Percentiles rank a stretch among this genome's conserved stretches.
Evolutionary conservation across 2,888 invertebrate species (phyloP).

Genomic region (Heliconius sara): DNA sequence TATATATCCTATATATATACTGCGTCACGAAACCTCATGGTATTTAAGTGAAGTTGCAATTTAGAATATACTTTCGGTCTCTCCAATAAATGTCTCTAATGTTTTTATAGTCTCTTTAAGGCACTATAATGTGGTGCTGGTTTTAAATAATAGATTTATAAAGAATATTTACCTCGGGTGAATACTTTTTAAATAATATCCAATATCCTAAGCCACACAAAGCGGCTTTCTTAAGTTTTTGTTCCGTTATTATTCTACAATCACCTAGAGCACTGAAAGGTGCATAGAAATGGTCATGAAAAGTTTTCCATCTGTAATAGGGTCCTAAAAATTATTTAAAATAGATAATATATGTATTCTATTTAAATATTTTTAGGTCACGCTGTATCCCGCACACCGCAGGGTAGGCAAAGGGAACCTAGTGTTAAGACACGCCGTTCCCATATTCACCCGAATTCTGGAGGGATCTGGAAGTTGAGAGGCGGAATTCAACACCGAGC

Average conservation of each 20-base stretch:
- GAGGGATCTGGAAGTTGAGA: too few relatives aligned
- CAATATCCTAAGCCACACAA: conserved; percentile 83
- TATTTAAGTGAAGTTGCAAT: not conserved
- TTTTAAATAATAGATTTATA: not conserved
- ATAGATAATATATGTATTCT: not conserved
- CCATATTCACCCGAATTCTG: too few relatives aligned
- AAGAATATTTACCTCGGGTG: conserved; percentile 68
- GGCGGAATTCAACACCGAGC: too few relatives aligned
- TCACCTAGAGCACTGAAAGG: conserved; percentile 83
- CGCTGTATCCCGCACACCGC: too few relatives aligned
- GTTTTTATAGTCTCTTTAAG: not conserved
- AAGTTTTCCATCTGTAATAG: conserved; percentile 92
- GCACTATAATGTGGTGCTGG: not conserved
- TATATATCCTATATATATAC: too few relatives aligned
- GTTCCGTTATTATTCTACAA: conserved; percentile 82
- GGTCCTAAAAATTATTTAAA: conserved; percentile 86
- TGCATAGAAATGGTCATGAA: conserved; percentile 86
- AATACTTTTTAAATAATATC: conserved; percentile 83
- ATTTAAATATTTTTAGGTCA: not conserved
- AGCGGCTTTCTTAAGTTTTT: conserved; percentile 85
- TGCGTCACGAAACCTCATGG: too few relatives aligned
- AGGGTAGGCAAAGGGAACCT: too few relatives aligned
- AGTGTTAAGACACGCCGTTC: too few relatives aligned
- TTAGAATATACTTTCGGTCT: not conserved
- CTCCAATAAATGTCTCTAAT: not conserved